Base-by-base conservation (phyloP, 2,113 vertebrate genomes). In the Ibidorhyncha struthersii region DNA sequence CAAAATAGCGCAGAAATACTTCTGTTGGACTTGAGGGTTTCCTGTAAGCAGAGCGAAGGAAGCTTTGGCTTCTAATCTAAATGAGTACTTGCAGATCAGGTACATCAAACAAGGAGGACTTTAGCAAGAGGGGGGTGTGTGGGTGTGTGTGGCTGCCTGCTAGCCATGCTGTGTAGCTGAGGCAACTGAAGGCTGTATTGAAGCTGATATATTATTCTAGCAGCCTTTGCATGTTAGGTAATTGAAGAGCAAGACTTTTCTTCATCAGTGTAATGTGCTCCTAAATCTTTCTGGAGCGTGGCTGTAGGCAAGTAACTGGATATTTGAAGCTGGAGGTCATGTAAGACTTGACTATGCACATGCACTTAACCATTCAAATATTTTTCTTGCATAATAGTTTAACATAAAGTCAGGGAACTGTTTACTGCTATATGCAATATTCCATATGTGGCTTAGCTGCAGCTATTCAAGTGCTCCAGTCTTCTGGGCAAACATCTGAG, bases 321-420 rank as follows among this genome's bases (percentile, higher is more conserved):
- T 93, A 87, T 89, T 70, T 85, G 61, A 86, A 86, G 65, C 93
- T 95, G 77, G 66, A 95, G 53, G 86, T 94, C 93, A 89, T 77
- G 86, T 26, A 85, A 86, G 73, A 93, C 81, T 95, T 89, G 70
- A 94, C 70, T 89, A 72, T 82, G 89, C 86, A 92, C 65, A 92
- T 86, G 80, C 81, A 91, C 83, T 96, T 96, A 90, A 89, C 14
- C 36, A 41, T 95, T 95, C 70, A 72, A 76, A 52, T 95, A 82
- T 65, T 86, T 32, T 29, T 96, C 41, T 90, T 97, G 81, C 0
- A 0, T 71, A 94, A 85, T 58, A 53, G 56, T 30, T 96, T 79
- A 82, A 81, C 8, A 14, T 49, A 43, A 82, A 88, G 56, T 66
- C 82, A 76, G 83, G 76, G 77, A 93, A 53, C 53, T 90, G 62